Percentiles rank a stretch among this genome's conserved stretches.
Conservation (phyloP, 2,888 invertebrate species). For the Cerceris rybyensis region DNA sequence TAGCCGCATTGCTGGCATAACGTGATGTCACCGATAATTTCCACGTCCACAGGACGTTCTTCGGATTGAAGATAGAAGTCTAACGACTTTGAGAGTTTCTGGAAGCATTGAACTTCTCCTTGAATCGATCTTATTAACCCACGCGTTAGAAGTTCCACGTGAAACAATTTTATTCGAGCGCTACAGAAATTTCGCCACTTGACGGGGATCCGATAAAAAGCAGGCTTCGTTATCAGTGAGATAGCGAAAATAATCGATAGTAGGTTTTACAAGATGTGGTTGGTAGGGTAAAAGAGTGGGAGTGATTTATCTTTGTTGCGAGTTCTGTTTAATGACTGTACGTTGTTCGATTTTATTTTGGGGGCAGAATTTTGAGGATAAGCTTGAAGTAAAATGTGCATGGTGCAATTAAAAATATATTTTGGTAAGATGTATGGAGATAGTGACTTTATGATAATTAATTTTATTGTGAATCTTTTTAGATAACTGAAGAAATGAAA, state of each 20-base stretch:
- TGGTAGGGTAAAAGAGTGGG: no score
- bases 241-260: slow-evolving; percentile 32
- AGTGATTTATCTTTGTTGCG: no score
- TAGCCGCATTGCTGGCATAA: slow-evolving; percentile 55
- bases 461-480: no score
- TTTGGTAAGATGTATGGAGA: no score
- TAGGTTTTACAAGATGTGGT: no score
- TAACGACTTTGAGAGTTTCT: slow-evolving; percentile 4
- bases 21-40: slow-evolving; percentile 62
- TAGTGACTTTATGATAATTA: no score
- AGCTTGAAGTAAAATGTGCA: no score
- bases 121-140: slow-evolving; percentile 31
- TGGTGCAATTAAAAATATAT: no score
- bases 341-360: no score
- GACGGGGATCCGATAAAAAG: not conserved
- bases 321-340: no score
- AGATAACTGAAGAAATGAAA: no score
- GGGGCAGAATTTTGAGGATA: no score
- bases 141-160: slow-evolving; percentile 1
- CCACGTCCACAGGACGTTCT: slow-evolving; percentile 35
- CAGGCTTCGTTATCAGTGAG: slow-evolving; percentile 10
- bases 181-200: not conserved
- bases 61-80: slow-evolving; percentile 34
- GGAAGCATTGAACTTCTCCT: slow-evolving; percentile 51
- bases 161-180: slow-evolving; percentile 9